Evolutionary conservation across 2,113 vertebrate species (phyloP).

Genomic region (Tragelaphus buxtoni): DNA sequence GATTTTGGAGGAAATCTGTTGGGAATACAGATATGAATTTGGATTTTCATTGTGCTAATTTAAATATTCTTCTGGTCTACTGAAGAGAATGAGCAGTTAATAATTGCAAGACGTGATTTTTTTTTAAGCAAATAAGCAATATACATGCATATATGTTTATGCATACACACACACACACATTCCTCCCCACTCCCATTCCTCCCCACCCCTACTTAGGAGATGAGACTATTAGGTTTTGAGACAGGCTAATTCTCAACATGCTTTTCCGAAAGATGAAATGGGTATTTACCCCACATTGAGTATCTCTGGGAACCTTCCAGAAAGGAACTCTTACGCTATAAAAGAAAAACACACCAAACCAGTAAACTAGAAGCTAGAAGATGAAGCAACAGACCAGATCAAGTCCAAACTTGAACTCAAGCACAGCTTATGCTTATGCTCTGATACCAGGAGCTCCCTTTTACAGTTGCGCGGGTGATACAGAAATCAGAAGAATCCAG

Average conservation of each 20-base stretch:
- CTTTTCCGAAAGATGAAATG: slow-evolving; percentile 20
- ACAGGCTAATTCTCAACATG: not conserved
- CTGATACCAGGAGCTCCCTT: not conserved
- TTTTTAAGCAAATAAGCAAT: not conserved
- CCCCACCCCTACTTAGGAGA: not conserved
- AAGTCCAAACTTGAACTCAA: not conserved
- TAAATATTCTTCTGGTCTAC: not conserved
- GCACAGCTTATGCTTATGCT: not conserved
- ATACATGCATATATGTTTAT: no score
- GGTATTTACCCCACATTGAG: not conserved
- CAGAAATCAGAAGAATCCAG: rapidly evolving
- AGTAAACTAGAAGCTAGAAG: not conserved
- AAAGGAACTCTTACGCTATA: not conserved
- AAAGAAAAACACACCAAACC: not conserved
- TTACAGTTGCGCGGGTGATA: not conserved
- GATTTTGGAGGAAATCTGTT: not conserved
- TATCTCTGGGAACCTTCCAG: not conserved
- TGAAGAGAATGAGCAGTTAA: not conserved
- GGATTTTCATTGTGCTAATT: not conserved
- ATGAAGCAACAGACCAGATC: not conserved
- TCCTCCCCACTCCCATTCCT: not conserved
- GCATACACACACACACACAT: rapidly evolving
- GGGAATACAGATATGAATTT: not conserved
- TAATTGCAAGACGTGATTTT: not conserved
- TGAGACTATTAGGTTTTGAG: not conserved